These are phyloP conservation scores for Motacilla alba DNA, from an alignment of 2,113 vertebrate species.

Conservation along the genomic window DNA sequence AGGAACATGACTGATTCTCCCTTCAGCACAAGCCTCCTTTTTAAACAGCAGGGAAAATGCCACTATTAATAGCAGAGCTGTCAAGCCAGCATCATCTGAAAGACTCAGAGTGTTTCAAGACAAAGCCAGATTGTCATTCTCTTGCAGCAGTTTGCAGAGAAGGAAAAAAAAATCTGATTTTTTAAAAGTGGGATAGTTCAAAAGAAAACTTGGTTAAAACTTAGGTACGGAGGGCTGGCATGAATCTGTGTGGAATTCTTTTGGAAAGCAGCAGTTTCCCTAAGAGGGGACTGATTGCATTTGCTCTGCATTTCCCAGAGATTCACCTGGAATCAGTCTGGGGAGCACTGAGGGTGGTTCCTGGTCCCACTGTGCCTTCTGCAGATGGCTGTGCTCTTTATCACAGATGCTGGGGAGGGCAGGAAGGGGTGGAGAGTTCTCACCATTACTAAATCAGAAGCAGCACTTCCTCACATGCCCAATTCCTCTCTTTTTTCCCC, in stretches of 20 bases:
- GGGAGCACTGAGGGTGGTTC: not conserved
- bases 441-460: not conserved
- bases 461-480: not conserved
- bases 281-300: not conserved
- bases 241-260: not conserved
- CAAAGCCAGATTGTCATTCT: constrained; percentile 44
- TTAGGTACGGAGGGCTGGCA: not conserved
- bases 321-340: not conserved
- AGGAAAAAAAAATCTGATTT: not conserved
- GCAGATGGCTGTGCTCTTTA: not conserved
- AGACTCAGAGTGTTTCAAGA: constrained; percentile 48
- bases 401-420: not conserved
- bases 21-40: constrained; percentile 10
- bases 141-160: not conserved
- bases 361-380: not conserved
- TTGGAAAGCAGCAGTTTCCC: not conserved
- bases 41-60: constrained; percentile 13
- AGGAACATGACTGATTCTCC: not conserved
- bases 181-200: not conserved
- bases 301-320: not conserved
- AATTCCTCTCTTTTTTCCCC: not conserved
- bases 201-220: constrained; percentile 45
- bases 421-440: not conserved
- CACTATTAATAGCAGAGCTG: constrained; percentile 57
- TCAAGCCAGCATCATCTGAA: constrained; percentile 48